Evolutionary conservation across 23 tunicate species (phyloP), one percentile per base, ranked within the genome.

Genomic region (Ascidia mentula): DNA sequence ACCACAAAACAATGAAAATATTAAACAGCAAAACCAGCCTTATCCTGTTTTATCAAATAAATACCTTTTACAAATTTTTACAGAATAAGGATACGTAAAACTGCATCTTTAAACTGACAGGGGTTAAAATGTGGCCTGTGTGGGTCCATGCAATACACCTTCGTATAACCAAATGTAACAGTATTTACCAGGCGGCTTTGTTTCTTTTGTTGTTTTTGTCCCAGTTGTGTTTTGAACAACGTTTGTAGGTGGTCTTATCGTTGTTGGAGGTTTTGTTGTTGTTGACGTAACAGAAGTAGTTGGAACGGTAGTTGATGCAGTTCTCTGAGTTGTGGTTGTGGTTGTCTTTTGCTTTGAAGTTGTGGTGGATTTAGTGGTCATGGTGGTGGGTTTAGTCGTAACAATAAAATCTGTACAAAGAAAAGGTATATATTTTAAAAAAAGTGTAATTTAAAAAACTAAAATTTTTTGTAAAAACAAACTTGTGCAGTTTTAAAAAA

Each of bases 321-420:
- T 33, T 45, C 36, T 46, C 2, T 5, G 61, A 20, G 61, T 18
- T 39, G 85, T 38, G 6, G 85, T 81, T 70, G 85, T 71, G 30
- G 85, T n/a, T 9, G 84, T 69, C 31, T 24, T n/a, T n/a, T n/a
- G n/a, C n/a, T n/a, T n/a, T n/a, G n/a, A n/a, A n/a, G n/a, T 81
- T 59, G 39, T 38, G 60, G 85, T 77, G 24, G 80, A 45, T 42
- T 20, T 45, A 24, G 60, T 22, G 13, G 31, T 75, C 28, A 60
- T 40, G 13, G 79, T 75, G 32, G 79, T 35, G 18, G 59, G 60
- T 12, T 26, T n/a, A 6, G 65, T 53, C 13, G 65, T 53, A 26
- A 53, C 65, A 53, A 53, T 53, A 6, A 5, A 6, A 9, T 5
- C 65, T 53, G 65, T 1, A 9, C 22, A 53, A 53, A 53, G 24